A percentile compares a stretch with the other conserved stretches of the same genome.
Conservation (phyloP, 2,113 vertebrate species). For the Syngnathoides biaculeatus region DNA sequence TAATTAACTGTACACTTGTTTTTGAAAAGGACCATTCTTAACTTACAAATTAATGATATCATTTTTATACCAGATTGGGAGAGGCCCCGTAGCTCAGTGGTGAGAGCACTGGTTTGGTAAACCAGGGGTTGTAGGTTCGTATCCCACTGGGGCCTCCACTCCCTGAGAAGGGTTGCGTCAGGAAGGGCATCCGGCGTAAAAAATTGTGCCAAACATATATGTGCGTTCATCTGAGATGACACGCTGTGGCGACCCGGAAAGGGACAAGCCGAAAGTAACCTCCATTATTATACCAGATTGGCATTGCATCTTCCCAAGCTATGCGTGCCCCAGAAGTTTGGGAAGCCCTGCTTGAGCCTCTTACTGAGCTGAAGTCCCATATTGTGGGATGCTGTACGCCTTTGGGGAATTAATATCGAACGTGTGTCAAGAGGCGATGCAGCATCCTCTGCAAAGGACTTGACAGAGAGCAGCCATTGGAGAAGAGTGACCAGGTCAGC, state of each 20-base stretch:
- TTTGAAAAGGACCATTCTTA: neutral
- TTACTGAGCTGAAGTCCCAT: slow-evolving; percentile 5
- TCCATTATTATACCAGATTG: neutral
- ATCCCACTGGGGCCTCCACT: too few relatives aligned
- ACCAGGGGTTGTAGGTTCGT: too few relatives aligned
- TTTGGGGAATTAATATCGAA: slow-evolving; percentile 4
- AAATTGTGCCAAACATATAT: too few relatives aligned
- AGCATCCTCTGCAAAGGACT: slow-evolving; percentile 27
- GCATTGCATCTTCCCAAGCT: neutral
- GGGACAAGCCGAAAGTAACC: too few relatives aligned
- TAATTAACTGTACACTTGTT: neutral
- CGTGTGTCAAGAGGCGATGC: slow-evolving; percentile 4
- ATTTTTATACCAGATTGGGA: neutral
- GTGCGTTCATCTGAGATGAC: too few relatives aligned
- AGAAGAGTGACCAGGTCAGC: slow-evolving; percentile 54
- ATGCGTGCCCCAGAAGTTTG: neutral
- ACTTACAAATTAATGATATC: too few relatives aligned
- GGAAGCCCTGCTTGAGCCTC: neutral
- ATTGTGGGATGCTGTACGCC: slow-evolving; percentile 1
- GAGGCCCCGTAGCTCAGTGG: too few relatives aligned
- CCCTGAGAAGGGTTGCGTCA: too few relatives aligned
- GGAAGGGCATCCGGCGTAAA: too few relatives aligned
- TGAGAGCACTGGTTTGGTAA: too few relatives aligned
- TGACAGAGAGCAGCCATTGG: slow-evolving; percentile 26
- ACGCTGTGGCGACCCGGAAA: too few relatives aligned